Conservation (phyloP, 1,140 invertebrate genomes). For the Neodiprion virginianus region DNA sequence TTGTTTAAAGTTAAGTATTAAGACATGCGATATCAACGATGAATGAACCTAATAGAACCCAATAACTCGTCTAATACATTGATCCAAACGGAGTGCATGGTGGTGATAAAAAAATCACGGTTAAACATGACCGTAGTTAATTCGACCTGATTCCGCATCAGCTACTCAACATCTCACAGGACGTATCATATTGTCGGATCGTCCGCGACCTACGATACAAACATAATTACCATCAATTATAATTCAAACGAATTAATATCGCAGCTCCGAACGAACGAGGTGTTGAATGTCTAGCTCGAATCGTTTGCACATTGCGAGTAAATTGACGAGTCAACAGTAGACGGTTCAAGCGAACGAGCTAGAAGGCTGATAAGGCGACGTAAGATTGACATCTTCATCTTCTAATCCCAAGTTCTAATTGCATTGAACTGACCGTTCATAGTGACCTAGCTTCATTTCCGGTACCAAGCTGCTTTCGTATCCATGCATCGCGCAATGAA, state of each 20-base stretch:
- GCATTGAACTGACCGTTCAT: background rate
- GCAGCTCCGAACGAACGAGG: background rate
- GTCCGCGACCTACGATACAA: background rate
- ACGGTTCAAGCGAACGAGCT: background rate
- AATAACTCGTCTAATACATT: background rate
- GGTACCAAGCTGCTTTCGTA: background rate
- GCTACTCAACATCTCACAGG: background rate
- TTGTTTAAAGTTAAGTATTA: background rate
- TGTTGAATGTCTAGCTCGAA: background rate
- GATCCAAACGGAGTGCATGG: background rate
- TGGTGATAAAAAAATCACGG: background rate
- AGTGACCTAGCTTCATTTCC: background rate
- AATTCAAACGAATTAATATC: background rate
- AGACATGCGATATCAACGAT: background rate
- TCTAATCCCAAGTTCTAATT: background rate
- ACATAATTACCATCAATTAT: background rate
- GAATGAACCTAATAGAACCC: background rate
- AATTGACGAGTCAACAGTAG: background rate
- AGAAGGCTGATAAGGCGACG: background rate
- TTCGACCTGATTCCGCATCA: background rate
- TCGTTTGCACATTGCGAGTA: background rate
- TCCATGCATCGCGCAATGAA: background rate
- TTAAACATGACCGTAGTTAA: background rate
- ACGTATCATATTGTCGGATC: background rate
- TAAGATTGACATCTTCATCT: background rate